phyloP scores from a whole-genome alignment of 2,113 vertebrate species.

The Engystomops pustulosus region DNA sequence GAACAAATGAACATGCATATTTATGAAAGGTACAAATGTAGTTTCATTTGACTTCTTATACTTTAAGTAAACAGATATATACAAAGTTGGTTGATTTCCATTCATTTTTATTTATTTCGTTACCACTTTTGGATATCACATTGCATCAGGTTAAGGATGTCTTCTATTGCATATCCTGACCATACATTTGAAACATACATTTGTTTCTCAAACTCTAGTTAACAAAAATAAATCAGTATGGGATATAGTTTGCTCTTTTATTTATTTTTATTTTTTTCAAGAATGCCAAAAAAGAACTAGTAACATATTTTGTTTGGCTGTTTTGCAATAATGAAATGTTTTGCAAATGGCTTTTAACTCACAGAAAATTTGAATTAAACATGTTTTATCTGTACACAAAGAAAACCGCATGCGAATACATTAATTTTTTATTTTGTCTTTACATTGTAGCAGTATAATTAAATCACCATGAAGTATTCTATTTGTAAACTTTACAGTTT shows the following conservation, averaged over 20 bases:
- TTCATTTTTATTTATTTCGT: too few relatives aligned
- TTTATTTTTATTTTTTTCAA: not conserved
- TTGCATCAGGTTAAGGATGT: too few relatives aligned
- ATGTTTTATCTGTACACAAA: not conserved
- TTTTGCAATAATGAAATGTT: not conserved
- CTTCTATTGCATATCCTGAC: too few relatives aligned
- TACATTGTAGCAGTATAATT: constrained; percentile 16
- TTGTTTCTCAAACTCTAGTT: too few relatives aligned
- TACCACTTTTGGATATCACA: too few relatives aligned
- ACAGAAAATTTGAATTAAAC: not conserved
- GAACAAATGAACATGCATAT: too few relatives aligned
- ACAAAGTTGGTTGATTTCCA: too few relatives aligned
- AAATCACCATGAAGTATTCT: constrained; percentile 1
- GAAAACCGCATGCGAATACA: constrained; percentile 1
- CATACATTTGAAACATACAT: too few relatives aligned
- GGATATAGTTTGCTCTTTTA: not conserved
- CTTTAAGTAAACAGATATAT: too few relatives aligned
- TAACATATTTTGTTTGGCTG: not conserved
- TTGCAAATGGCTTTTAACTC: not conserved
- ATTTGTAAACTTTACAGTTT: constrained; percentile 40
- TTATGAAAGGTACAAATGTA: too few relatives aligned
- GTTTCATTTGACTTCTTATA: too few relatives aligned
- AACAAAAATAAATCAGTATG: not conserved
- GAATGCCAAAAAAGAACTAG: too few relatives aligned
- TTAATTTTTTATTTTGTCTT: not conserved